Base-by-base conservation (phyloP, 1,140 invertebrate species). In the Bombus fervidus region DNA sequence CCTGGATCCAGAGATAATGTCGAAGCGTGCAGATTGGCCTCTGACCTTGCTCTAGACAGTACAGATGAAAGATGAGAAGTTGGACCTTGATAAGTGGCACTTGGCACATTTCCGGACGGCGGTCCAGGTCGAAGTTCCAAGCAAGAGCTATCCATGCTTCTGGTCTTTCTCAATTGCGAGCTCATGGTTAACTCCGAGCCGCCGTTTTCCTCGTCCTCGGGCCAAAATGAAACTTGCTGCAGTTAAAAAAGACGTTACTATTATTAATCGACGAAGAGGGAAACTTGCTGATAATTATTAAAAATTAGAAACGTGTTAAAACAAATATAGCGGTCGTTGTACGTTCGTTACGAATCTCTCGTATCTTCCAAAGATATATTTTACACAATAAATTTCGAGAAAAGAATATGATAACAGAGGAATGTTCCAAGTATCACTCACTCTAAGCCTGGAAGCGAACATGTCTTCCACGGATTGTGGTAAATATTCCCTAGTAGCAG, bases 91-190 rank as follows among this genome's bases (percentile, higher is more conserved):
- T 93, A 91, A 59, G 90, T 43, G 75, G 83, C 39, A 74, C 89
- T 89, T 62, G 90, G 87, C 80, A 88, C 81, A n/a, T 92, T 91
- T 68, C 86, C 88, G 31, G 92, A 90, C 59, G 92, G 90, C 37
- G 94, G 93, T 53, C 94, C 94, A n/a, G 95, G 89, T 72, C 97
- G 96, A 87, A 98, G 96, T 90, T 98, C 98, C 57, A 98, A 95
- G 91, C 97, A 98, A 25, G 97, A 98, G 15, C 98, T 98, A 91
- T 98, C 98, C 95, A 98, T 98, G 80, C 98, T 98, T 90, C 98
- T 96, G 47, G 98, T 98, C 94, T 98, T 98, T 85, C 98, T 95
- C 85, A 98, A 93, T 90, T 98, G 97, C 0, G 97, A 98, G 69
- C 88, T 97, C 96, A 91, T 96, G 95, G 92, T 97, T 94, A 93